Conservation (phyloP, 1,140 invertebrate species). For the Pogonognathellus flavescens region DNA sequence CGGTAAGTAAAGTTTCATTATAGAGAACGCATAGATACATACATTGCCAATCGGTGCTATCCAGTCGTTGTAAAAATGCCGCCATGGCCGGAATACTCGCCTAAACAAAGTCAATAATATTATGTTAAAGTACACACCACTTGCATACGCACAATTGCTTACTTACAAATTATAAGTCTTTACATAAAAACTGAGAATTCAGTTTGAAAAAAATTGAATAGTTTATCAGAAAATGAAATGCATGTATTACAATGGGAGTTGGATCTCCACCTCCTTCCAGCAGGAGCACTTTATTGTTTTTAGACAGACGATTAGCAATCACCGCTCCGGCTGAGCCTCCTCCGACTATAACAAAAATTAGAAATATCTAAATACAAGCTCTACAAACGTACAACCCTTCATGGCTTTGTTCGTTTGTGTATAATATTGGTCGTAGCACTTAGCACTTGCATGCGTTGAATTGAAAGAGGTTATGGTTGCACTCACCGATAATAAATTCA, state of each 20-base stretch:
- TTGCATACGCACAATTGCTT: background rate
- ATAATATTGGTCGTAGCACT: too few relatives aligned
- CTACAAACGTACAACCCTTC: background rate
- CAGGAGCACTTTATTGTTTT: conserved; percentile 50
- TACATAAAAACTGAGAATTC: too few relatives aligned
- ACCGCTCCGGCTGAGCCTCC: conserved; percentile 38
- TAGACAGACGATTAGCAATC: conserved; percentile 53
- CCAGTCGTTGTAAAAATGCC: conserved; percentile 55
- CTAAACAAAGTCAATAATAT: too few relatives aligned
- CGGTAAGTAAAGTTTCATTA: too few relatives aligned
- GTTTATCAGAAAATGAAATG: background rate
- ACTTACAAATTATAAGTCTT: too few relatives aligned
- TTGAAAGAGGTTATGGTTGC: background rate
- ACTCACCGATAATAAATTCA: conserved; percentile 54
- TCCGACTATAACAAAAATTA: conserved; percentile 33
- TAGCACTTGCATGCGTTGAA: background rate
- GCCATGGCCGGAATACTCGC: conserved; percentile 53
- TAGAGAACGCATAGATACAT: too few relatives aligned
- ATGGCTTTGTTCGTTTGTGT: too few relatives aligned
- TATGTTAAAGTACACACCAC: background rate
- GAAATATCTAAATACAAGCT: background rate
- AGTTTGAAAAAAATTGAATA: too few relatives aligned
- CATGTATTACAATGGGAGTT: background rate
- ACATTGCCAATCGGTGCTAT: conserved; percentile 59
- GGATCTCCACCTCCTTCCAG: conserved; percentile 52